phyloP scores from a whole-genome alignment of 2,888 invertebrate species.

The Drosophila atroscutellata region DNA sequence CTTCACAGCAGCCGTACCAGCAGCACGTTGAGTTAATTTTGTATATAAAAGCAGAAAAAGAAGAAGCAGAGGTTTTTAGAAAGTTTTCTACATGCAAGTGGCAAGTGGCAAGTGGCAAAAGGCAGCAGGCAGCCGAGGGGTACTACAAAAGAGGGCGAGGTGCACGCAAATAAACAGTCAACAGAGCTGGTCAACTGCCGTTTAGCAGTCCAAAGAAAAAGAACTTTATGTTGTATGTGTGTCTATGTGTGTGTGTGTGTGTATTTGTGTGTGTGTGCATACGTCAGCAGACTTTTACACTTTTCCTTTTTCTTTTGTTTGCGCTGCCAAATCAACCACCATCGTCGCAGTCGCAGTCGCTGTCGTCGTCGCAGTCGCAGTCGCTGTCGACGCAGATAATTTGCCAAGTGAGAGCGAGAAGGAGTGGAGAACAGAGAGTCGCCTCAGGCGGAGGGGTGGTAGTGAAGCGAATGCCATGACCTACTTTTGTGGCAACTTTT shows the following conservation, averaged over 20 bases:
- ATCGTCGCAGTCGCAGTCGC: conserved; percentile 3
- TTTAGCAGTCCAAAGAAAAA: conserved; percentile 20
- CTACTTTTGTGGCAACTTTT: conserved; percentile 72
- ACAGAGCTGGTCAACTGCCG: conserved; percentile 44
- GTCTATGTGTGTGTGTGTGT: conserved; percentile 10
- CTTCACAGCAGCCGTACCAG: conserved; percentile 26
- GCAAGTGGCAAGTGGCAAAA: not conserved
- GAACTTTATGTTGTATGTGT: conserved; percentile 8
- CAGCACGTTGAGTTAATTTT: conserved; percentile 40
- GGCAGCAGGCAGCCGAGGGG: not conserved
- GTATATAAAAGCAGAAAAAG: conserved; percentile 14
- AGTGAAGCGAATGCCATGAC: conserved; percentile 64
- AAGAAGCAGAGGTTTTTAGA: conserved; percentile 25
- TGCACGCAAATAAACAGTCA: conserved; percentile 64
- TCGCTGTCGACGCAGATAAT: conserved; percentile 68
- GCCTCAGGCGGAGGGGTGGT: conserved; percentile 9
- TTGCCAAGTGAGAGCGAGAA: conserved; percentile 61
- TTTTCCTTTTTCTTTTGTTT: conserved; percentile 58
- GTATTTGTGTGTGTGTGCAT: conserved; percentile 46
- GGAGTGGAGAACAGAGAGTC: not conserved
- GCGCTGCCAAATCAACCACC: conserved; percentile 73
- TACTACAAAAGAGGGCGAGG: not conserved
- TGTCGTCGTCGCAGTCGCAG: conserved; percentile 12
- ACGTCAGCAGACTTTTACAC: conserved; percentile 70
- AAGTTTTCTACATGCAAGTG: conserved; percentile 23